These are phyloP conservation scores for Drosophila ohnishii DNA, from an alignment of 1,140 invertebrate genomes.

Conservation along the genomic window DNA sequence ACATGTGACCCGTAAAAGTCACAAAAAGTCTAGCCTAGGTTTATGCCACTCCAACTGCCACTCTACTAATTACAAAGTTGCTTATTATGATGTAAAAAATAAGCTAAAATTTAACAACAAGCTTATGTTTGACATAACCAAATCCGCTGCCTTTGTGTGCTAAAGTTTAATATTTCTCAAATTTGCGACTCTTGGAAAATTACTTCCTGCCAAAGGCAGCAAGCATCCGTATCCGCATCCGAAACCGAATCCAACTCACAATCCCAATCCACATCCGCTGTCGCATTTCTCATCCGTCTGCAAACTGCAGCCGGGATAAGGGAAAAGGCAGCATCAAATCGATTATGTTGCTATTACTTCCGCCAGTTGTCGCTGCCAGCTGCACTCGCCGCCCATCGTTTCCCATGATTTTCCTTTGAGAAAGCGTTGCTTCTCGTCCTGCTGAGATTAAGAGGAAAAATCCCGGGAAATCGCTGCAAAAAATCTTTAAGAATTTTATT, in stretches of 20 bases:
- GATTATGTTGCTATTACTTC: slow-evolving; percentile 81
- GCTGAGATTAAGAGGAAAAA: slow-evolving; percentile 2
- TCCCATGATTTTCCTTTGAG: slow-evolving; percentile 26
- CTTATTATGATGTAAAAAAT: neutral
- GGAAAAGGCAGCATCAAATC: slow-evolving; percentile 62
- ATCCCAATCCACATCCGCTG: slow-evolving; percentile 23
- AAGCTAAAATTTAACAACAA: neutral
- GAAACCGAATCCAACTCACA: neutral
- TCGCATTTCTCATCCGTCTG: slow-evolving; percentile 51
- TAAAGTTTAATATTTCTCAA: slow-evolving; percentile 42
- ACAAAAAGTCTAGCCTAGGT: slow-evolving; percentile 6
- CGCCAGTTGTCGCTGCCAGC: slow-evolving; percentile 71
- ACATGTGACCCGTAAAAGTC: slow-evolving; percentile 14
- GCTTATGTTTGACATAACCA: slow-evolving; percentile 22
- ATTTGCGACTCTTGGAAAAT: slow-evolving; percentile 64
- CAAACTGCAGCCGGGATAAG: slow-evolving; percentile 59
- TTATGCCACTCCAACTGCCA: neutral
- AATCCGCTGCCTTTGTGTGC: slow-evolving; percentile 5
- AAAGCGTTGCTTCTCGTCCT: neutral
- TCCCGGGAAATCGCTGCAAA: neutral
- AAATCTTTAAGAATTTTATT: slow-evolving; percentile 8
- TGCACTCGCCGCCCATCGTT: slow-evolving; percentile 40
- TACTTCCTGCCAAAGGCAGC: slow-evolving; percentile 63
- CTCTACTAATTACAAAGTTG: neutral
- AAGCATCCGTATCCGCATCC: slow-evolving; percentile 43